These are phyloP conservation scores for Tichodroma muraria DNA, from an alignment of 2,113 vertebrate species.

Conservation along the genomic window DNA sequence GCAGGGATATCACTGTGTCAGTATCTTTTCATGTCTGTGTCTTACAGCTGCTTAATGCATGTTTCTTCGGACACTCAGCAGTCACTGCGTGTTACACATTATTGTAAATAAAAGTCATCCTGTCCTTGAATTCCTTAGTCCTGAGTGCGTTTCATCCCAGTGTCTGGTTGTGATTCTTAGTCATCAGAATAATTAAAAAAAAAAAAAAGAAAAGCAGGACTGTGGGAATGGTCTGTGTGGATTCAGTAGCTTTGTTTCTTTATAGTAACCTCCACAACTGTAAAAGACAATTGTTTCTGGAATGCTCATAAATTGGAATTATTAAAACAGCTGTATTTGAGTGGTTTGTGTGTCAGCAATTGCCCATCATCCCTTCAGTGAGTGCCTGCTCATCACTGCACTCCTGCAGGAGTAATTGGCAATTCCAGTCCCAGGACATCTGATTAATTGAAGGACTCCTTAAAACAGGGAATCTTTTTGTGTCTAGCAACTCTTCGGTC, in stretches of 20 bases:
- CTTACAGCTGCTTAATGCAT: background rate
- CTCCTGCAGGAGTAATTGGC: background rate
- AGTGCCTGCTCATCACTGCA: background rate
- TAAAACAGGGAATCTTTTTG: background rate
- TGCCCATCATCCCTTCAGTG: background rate
- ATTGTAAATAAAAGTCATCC: background rate
- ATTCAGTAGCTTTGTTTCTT: background rate
- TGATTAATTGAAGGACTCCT: background rate
- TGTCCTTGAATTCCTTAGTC: background rate
- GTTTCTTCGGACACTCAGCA: background rate
- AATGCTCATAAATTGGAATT: accelerated
- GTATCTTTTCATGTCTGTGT: background rate
- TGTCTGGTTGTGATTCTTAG: background rate
- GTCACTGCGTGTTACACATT: accelerated
- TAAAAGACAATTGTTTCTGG: background rate
- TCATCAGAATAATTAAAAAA: background rate
- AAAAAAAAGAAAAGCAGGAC: no score
- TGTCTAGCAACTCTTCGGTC: background rate
- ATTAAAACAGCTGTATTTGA: background rate
- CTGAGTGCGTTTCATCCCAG: background rate
- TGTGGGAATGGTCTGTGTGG: no score
- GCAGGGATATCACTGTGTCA: background rate
- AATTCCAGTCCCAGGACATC: background rate
- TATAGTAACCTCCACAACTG: background rate
- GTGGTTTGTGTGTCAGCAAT: background rate